These are phyloP conservation scores for Phaetusa simplex DNA, from an alignment of 2,113 vertebrate species.

Conservation along the genomic window DNA sequence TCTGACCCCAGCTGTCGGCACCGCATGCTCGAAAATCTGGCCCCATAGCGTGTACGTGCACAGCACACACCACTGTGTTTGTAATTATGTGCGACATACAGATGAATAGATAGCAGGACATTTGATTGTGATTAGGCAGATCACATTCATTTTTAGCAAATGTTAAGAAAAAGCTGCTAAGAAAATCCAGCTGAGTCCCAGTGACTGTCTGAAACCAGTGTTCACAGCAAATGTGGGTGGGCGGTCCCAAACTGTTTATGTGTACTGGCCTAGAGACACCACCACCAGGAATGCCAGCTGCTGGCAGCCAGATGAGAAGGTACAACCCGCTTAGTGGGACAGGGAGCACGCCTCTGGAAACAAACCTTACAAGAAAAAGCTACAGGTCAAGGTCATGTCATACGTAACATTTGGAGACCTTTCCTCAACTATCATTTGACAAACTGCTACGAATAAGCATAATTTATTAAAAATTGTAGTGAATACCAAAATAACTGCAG, in stretches of 20 bases:
- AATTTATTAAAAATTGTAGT: neutral
- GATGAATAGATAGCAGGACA: conserved; percentile 28
- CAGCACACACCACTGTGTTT: neutral
- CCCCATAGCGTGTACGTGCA: accelerated
- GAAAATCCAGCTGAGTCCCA: conserved; percentile 43
- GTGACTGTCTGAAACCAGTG: conserved; percentile 37
- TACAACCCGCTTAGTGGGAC: neutral
- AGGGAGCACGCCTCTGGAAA: neutral
- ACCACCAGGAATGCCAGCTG: conserved; percentile 49
- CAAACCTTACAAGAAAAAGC: neutral
- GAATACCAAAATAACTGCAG: neutral
- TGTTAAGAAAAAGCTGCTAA: conserved; percentile 49
- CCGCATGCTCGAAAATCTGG: neutral
- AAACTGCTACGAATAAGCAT: neutral
- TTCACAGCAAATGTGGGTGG: conserved; percentile 60
- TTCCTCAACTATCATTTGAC: neutral
- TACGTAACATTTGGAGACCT: neutral
- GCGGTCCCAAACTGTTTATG: conserved; percentile 57
- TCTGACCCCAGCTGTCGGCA: neutral
- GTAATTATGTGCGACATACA: neutral
- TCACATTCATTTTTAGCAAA: conserved; percentile 49
- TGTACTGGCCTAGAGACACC: conserved; percentile 54
- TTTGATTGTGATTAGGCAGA: conserved; percentile 51
- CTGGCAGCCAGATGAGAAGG: conserved; percentile 72
- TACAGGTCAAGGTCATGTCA: neutral